Conservation (phyloP, 2,113 vertebrate genomes). For the Labeo rohita region DNA sequence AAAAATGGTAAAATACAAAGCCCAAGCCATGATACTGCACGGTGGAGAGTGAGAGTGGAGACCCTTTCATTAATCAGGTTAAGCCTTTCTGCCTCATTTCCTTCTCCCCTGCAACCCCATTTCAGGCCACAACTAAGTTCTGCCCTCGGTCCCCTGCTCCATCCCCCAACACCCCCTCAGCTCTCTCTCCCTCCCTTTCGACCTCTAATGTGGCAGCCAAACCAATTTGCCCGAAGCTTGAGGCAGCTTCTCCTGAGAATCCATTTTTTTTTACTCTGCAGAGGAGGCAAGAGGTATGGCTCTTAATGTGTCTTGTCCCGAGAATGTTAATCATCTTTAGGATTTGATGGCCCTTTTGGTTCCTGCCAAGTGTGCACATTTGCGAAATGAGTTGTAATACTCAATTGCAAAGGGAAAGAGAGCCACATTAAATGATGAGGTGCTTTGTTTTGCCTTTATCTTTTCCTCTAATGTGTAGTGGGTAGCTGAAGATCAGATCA, state of each 20-base stretch:
- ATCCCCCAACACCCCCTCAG: slow-evolving; percentile 63
- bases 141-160: slow-evolving; percentile 61
- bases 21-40: slow-evolving; percentile 47
- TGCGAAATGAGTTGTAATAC: slow-evolving; percentile 91
- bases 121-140: slow-evolving; percentile 69
- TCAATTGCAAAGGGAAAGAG: slow-evolving; percentile 60
- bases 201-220: slow-evolving; percentile 95
- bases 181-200: slow-evolving; percentile 80
- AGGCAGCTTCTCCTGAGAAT: slow-evolving; percentile 86
- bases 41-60: slow-evolving; percentile 57
- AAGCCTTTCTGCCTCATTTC: slow-evolving; percentile 86
- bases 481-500: not conserved
- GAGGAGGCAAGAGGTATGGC: slow-evolving; percentile 84
- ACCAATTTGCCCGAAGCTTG: slow-evolving; percentile 94
- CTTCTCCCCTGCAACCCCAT: slow-evolving; percentile 81
- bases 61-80: slow-evolving; percentile 90
- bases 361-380: slow-evolving; percentile 68
- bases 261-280: slow-evolving; percentile 85
- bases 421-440: slow-evolving; percentile 86
- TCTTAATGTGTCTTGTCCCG: slow-evolving; percentile 86
- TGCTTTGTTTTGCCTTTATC: slow-evolving; percentile 59
- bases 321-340: slow-evolving; percentile 96
- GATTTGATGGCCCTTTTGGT: slow-evolving; percentile 87
- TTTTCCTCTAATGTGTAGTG: slow-evolving; percentile 80
- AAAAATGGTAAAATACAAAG: not conserved